Evolutionary conservation across 2,888 invertebrate species (phyloP).

Genomic region (Meiosimyza platycephala): DNA sequence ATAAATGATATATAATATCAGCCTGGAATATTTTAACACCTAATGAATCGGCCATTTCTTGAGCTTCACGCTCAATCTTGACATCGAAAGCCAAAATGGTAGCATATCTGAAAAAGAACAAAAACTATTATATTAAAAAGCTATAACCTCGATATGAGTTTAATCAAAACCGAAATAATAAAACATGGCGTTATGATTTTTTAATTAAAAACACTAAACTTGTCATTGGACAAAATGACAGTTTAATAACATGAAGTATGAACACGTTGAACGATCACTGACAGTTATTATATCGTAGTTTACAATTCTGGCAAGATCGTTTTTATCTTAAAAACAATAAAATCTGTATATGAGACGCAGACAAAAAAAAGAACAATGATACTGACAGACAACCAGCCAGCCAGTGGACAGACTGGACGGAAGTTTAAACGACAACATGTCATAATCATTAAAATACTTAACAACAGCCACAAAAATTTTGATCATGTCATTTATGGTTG

Average conservation of each 20-base stretch:
- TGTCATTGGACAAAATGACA: neutral
- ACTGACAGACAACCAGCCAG: neutral
- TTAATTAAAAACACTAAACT: neutral
- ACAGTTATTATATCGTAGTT: neutral
- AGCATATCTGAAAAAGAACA: constrained; percentile 77
- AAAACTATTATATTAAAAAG: constrained; percentile 21
- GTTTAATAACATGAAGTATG: neutral
- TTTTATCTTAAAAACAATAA: constrained; percentile 9
- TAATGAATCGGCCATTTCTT: constrained; percentile 93
- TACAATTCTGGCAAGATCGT: constrained; percentile 3
- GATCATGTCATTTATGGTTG: constrained; percentile 26
- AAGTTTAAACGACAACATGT: constrained; percentile 42
- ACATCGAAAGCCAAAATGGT: constrained; percentile 99
- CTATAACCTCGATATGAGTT: neutral
- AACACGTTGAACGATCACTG: neutral
- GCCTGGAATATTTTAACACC: constrained; percentile 98
- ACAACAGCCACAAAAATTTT: constrained; percentile 17
- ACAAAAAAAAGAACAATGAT: neutral
- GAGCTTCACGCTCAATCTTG: constrained; percentile 97
- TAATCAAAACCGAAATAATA: neutral
- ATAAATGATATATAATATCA: constrained; percentile 99
- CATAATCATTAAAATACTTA: constrained; percentile 41
- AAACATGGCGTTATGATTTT: neutral
- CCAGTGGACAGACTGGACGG: constrained; percentile 32
- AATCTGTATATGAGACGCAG: neutral